Evolutionary conservation across 1,140 invertebrate genomes (phyloP), one percentile per base, ranked within the genome.

Genomic region (Onthophagus taurus): DNA sequence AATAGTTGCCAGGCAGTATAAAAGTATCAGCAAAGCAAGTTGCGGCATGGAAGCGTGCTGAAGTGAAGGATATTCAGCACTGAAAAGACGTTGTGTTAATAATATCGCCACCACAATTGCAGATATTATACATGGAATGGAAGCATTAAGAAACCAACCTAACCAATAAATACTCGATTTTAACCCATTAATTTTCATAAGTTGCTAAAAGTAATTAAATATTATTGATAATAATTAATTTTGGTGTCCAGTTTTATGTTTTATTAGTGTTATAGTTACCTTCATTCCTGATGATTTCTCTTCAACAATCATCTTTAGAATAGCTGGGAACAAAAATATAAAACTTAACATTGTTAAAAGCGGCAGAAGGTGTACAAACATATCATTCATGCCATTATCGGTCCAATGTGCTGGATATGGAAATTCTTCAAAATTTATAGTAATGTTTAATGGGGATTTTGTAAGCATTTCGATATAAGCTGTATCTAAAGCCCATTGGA

Each of bases 141-240:
- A 48, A 39, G 74, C 71, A 47, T 77, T 73, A 4, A 74, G 52
- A 53, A 79, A 78, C 76, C 79, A 80, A 11, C 76, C 74, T 2
- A 69, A 31, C 77, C 78, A 81, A 44, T 81, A 68, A 38, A 80
- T 59, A 70, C 72, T 80, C 35, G 69, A 70, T 44, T 69, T 68
- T 31, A 82, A 52, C 5, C 80, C 80, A 70, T 79, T 78, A 66
- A 82, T 78, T 64, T 78, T 80, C 77, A 81, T 78, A 7, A 78
- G 69, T 64, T 82, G 80, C 77, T 80, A 50, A 18, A 41, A 29
- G n/a, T n/a, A n/a, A n/a, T n/a, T n/a, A n/a, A n/a, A n/a, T n/a
- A n/a, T n/a, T n/a, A n/a, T n/a, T n/a, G n/a, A n/a, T n/a, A n/a
- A n/a, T n/a, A n/a, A n/a, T n/a, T n/a, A n/a, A n/a, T n/a, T n/a